These are phyloP conservation scores for Oncopodura yosiiana DNA, from an alignment of 1,140 invertebrate genomes.

Conservation along the genomic window DNA sequence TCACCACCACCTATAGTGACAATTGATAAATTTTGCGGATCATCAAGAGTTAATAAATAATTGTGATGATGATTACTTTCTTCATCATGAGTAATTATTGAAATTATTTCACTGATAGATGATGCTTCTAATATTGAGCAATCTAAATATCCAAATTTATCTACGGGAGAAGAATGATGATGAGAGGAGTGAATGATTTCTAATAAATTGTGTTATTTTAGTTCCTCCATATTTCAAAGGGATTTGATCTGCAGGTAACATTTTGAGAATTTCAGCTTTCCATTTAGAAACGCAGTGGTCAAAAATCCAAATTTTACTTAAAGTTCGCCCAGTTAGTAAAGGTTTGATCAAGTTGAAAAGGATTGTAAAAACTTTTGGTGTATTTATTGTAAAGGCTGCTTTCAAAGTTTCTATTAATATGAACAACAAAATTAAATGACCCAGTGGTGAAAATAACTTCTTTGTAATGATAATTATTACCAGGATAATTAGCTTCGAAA, in stretches of 20 bases:
- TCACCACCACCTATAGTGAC: too few species aligned
- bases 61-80: too few species aligned
- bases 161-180: too few species aligned
- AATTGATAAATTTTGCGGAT: too few species aligned
- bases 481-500: slow-evolving; percentile 14
- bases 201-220: too few species aligned
- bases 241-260: slow-evolving; percentile 2
- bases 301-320: slow-evolving; percentile 3
- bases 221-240: slow-evolving; percentile 15
- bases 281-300: slow-evolving; percentile 1
- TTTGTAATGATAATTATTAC: too few species aligned
- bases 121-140: too few species aligned
- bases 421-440: background rate
- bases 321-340: slow-evolving; percentile 1
- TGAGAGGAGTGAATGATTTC: too few species aligned
- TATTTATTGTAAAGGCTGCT: slow-evolving; percentile 3
- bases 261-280: background rate
- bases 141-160: too few species aligned
- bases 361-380: slow-evolving; percentile 8
- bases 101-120: too few species aligned
- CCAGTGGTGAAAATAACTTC: background rate
- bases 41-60: too few species aligned
- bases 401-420: slow-evolving; percentile 4
- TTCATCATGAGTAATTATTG: too few species aligned
- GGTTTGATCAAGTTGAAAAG: slow-evolving; percentile 17